Conservation (phyloP, 2,888 invertebrate species). For the Adelognathus sp. region DNA sequence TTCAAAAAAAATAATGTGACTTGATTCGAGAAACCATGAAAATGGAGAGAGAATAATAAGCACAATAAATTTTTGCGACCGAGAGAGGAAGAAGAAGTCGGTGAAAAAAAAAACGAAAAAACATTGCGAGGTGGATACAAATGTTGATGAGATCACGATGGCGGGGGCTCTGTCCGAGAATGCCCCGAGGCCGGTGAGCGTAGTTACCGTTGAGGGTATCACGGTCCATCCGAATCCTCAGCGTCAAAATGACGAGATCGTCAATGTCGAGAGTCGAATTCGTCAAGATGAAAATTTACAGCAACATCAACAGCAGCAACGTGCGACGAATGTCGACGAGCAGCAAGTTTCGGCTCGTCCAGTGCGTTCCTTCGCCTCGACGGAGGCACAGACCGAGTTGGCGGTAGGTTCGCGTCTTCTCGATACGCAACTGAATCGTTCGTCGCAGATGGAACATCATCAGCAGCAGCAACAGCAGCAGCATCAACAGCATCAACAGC, state of each 20-base stretch:
- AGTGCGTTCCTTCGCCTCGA: conserved; percentile 75
- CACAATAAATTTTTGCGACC: neutral
- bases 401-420: conserved; percentile 55
- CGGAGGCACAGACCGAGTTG: conserved; percentile 78
- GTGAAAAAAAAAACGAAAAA: conserved; percentile 35
- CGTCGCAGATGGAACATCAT: conserved; percentile 13
- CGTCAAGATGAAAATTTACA: neutral
- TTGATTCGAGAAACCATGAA: neutral
- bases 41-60: conserved; percentile 10
- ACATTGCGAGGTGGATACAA: conserved; percentile 69
- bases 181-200: conserved; percentile 79
- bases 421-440: conserved; percentile 28
- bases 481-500: conserved; percentile 40
- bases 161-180: conserved; percentile 79
- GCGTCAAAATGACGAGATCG: conserved; percentile 4
- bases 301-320: conserved; percentile 38
- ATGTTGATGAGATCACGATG: conserved; percentile 77
- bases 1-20: no score
- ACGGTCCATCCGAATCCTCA: conserved; percentile 58
- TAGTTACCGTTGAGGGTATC: conserved; percentile 74
- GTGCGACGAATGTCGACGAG: neutral
- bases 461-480: conserved; percentile 34
- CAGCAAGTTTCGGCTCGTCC: conserved; percentile 35
- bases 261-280: neutral
- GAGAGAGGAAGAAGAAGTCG: conserved; percentile 2